Evolutionary conservation across 2,797 vertebrate genomes (phyloP), one percentile per base, ranked within the genome.

Genomic region (Dryobates pubescens): DNA sequence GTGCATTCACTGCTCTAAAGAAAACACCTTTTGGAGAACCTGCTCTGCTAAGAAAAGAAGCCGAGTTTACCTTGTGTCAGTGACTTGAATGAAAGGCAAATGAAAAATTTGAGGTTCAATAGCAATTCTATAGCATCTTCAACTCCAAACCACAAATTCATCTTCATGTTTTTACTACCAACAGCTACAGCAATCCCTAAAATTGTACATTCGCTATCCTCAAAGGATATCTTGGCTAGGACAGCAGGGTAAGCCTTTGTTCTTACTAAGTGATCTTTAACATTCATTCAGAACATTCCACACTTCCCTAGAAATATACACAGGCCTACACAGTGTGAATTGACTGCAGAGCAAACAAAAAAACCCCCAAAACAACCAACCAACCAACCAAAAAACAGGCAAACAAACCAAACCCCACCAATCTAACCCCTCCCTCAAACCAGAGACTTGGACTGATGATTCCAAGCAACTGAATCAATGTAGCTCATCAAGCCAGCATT

Each of bases 11-110:
- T 32, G 43, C 70, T 93, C 59, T 51, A 64, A 82, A 64, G 78
- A 82, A 81, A 93, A 69, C 34, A 54, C 74, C 64, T 94, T 95
- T 77, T 90, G 87, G 63, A 93, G 69, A 88, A 65, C 49, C 29
- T 78, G 61, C 43, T 90, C 43, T 3, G 2, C 69, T 71, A 91
- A 71, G 67, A 82, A 93, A 65, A 69, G 65, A 0, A 41, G 53
- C 54, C 86, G 47, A 27, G 53, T 86, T 90, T 81, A 56, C 34
- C 41, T 54, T 36, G 3, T 32, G 63, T 78, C 68, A 86, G 43
- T 53, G 51, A 59, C 29, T 19, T 3, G 6, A n/a, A 47, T 41
- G 71, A 57, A 75, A 65, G 49, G 26, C 17, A 71, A 84, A 71
- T 43, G 10, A 77, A 70, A 88, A 75, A 27, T 73, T 26, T 70